Conservation (phyloP, 2,113 vertebrate species). For the Dicaeum eximium region DNA sequence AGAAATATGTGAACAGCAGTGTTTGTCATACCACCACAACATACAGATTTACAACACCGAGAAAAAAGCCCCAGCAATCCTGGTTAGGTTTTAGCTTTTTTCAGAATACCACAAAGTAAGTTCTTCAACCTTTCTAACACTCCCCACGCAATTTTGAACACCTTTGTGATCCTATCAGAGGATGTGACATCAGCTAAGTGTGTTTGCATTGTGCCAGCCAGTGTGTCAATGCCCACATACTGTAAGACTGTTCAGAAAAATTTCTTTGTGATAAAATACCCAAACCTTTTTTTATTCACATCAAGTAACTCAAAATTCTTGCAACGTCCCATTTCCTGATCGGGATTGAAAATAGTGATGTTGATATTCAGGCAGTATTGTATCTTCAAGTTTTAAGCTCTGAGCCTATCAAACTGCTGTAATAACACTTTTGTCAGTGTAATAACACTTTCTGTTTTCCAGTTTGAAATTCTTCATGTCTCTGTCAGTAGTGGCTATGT, state of each 20-base stretch:
- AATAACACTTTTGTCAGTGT: not conserved
- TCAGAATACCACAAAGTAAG: not conserved
- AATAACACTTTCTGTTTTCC: not conserved
- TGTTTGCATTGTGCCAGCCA: not conserved
- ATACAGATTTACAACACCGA: not conserved
- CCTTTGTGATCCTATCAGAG: not conserved
- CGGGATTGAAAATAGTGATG: not conserved
- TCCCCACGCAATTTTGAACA: not conserved
- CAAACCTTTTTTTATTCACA: not conserved
- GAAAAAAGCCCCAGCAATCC: not conserved
- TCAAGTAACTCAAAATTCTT: not conserved
- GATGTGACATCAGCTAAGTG: accelerated
- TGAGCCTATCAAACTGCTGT: not conserved
- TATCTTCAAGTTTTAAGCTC: not conserved
- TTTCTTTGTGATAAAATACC: not conserved
- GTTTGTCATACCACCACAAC: not conserved
- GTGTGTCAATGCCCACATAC: not conserved
- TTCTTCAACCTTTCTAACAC: not conserved
- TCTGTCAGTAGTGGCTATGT: not conserved
- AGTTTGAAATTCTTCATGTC: not conserved
- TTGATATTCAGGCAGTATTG: not conserved
- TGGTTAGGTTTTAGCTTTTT: not conserved
- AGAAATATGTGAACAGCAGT: not conserved
- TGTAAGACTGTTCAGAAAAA: not conserved
- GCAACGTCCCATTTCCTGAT: not conserved